These are phyloP conservation scores for Thamnophis sirtalis DNA, from an alignment of 2,113 vertebrate genomes.

Conservation along the genomic window DNA sequence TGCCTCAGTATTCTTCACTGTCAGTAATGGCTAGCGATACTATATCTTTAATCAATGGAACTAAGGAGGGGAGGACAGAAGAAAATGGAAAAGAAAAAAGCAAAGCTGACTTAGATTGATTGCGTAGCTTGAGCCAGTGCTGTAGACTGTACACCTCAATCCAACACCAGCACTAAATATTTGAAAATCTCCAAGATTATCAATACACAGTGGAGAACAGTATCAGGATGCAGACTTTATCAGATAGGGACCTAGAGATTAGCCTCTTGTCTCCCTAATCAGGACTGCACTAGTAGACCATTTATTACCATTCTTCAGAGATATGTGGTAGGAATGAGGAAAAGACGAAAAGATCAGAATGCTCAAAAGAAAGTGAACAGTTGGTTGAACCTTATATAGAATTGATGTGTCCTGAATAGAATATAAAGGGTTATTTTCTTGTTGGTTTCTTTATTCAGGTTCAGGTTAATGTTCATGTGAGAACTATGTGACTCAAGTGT, in stretches of 20 bases:
- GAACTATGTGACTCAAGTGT: conserved; percentile 35
- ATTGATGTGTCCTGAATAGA: background rate
- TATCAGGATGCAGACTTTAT: conserved; percentile 42
- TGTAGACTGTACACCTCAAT: conserved; percentile 11
- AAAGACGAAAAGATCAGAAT: background rate
- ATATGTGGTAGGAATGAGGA: conserved; percentile 2
- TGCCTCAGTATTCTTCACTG: background rate
- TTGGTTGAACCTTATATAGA: background rate
- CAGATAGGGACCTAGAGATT: conserved; percentile 38
- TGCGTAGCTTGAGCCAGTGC: conserved; percentile 5
- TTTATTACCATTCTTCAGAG: conserved; percentile 32
- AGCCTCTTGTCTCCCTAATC: conserved; percentile 34
- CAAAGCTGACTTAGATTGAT: conserved; percentile 45
- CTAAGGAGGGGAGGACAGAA: background rate
- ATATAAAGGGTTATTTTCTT: conserved; percentile 18
- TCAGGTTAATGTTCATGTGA: conserved; percentile 35
- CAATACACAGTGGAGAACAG: background rate
- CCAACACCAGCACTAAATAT: background rate
- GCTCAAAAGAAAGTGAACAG: conserved; percentile 2
- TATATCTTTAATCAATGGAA: conserved; percentile 33
- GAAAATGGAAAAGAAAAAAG: conserved; percentile 20
- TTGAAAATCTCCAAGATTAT: conserved; percentile 9
- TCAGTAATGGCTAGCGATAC: conserved; percentile 24
- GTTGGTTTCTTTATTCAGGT: conserved; percentile 41
- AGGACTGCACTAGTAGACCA: conserved; percentile 8